These are phyloP conservation scores for Cepaea nemoralis DNA, from an alignment of 1,140 invertebrate species.

Conservation along the genomic window DNA sequence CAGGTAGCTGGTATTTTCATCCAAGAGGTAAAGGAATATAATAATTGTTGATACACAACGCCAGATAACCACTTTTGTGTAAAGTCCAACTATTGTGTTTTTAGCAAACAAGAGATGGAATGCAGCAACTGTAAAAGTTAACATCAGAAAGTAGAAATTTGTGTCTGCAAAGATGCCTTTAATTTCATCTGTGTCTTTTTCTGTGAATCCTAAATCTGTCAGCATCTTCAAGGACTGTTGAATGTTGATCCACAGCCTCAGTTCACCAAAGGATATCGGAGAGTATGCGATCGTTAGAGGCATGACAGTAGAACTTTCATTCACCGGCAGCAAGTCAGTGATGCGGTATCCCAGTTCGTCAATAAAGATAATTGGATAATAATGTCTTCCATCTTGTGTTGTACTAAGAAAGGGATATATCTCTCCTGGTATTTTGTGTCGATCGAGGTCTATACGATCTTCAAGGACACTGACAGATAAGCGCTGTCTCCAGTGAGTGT, in stretches of 20 bases:
- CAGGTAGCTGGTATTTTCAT: slow-evolving; percentile 91
- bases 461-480: slow-evolving; percentile 79
- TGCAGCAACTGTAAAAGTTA: slow-evolving; percentile 91
- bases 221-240: slow-evolving; percentile 84
- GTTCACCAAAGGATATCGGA: slow-evolving; percentile 74
- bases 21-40: slow-evolving; percentile 93
- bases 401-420: slow-evolving; percentile 62
- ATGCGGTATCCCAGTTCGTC: slow-evolving; percentile 85
- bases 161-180: slow-evolving; percentile 97
- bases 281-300: slow-evolving; percentile 71
- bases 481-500: slow-evolving; percentile 78
- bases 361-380: slow-evolving; percentile 86
- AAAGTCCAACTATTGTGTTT: slow-evolving; percentile 88
- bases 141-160: slow-evolving; percentile 90
- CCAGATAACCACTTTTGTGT: slow-evolving; percentile 90
- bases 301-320: slow-evolving; percentile 56
- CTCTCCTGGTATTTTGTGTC: slow-evolving; percentile 77
- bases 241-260: slow-evolving; percentile 83
- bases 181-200: slow-evolving; percentile 95
- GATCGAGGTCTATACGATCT: slow-evolving; percentile 77
- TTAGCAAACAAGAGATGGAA: slow-evolving; percentile 94
- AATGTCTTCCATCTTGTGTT: slow-evolving; percentile 77
- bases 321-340: slow-evolving; percentile 78
- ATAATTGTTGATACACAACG: slow-evolving; percentile 91
- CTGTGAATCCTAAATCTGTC: slow-evolving; percentile 82